phyloP scores from a whole-genome alignment of 2,888 invertebrate species.

The Argyra leucocephala region DNA sequence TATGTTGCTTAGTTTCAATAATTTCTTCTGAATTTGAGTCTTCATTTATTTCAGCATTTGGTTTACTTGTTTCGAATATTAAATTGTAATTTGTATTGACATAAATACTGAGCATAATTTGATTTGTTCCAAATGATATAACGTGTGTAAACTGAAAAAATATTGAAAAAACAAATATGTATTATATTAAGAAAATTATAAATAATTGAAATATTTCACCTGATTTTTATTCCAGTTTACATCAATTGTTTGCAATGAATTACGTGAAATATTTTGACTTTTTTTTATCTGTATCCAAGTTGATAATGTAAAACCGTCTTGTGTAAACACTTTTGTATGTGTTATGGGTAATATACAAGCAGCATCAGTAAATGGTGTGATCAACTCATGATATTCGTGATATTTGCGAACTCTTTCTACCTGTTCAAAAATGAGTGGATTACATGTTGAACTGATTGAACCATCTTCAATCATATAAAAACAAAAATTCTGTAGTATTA shows the following conservation, averaged over 20 bases:
- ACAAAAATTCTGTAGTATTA: background rate
- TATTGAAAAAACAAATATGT: background rate
- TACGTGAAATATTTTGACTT: slow-evolving; percentile 27
- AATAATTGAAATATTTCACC: background rate
- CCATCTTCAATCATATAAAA: slow-evolving; percentile 29
- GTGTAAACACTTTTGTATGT: slow-evolving; percentile 35
- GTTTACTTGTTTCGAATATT: slow-evolving; percentile 36
- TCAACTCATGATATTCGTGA: slow-evolving; percentile 34
- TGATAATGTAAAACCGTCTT: slow-evolving; percentile 37
- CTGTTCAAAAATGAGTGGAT: slow-evolving; percentile 31
- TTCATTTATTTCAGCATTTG: slow-evolving; percentile 31
- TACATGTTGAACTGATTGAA: slow-evolving; percentile 33
- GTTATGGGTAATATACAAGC: slow-evolving; percentile 40
- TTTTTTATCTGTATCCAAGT: slow-evolving; percentile 38
- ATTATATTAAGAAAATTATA: no score
- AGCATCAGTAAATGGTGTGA: slow-evolving; percentile 36
- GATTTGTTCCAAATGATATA: slow-evolving; percentile 40
- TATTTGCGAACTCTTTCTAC: slow-evolving; percentile 37
- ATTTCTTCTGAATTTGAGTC: slow-evolving; percentile 15
- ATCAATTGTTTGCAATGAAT: background rate
- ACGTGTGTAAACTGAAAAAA: slow-evolving; percentile 35
- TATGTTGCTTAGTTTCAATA: background rate
- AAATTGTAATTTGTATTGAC: slow-evolving; percentile 35
- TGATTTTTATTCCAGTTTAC: background rate
- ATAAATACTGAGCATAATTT: slow-evolving; percentile 39